These are phyloP conservation scores for Molothrus aeneus DNA, from an alignment of 2,797 vertebrate species.

Conservation along the genomic window DNA sequence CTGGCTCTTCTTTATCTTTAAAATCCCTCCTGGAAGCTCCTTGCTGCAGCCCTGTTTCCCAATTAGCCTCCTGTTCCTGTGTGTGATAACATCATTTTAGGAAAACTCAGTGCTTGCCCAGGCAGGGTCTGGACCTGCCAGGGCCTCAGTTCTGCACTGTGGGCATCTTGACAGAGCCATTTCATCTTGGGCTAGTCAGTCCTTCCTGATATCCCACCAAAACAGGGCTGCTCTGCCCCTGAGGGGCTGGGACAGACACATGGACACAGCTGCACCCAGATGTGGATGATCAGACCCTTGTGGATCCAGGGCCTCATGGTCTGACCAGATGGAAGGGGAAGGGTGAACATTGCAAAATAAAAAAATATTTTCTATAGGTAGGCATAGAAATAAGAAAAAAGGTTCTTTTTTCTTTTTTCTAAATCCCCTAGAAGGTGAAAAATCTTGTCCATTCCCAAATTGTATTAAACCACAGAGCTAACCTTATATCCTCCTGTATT, in stretches of 20 bases:
- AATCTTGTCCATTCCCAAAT: not conserved
- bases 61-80: not conserved
- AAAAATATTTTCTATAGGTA: not conserved
- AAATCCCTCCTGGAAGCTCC: not conserved
- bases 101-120: not conserved
- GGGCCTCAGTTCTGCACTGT: not conserved
- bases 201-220: not conserved
- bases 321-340: not conserved
- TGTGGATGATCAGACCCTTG: not conserved
- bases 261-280: not conserved
- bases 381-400: not conserved
- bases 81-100: not conserved
- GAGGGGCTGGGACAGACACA: not conserved
- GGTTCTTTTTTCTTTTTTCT: fast-evolving
- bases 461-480: not conserved
- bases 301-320: not conserved
- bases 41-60: not conserved
- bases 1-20: slow-evolving; percentile 46
- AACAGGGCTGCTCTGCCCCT: not conserved
- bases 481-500: not conserved
- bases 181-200: fast-evolving
- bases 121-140: not conserved
- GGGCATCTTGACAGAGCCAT: not conserved
- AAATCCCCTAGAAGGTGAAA: not conserved
- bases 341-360: not conserved